Base-by-base conservation (phyloP, 2,113 vertebrate genomes). In the Perca fluviatilis region DNA sequence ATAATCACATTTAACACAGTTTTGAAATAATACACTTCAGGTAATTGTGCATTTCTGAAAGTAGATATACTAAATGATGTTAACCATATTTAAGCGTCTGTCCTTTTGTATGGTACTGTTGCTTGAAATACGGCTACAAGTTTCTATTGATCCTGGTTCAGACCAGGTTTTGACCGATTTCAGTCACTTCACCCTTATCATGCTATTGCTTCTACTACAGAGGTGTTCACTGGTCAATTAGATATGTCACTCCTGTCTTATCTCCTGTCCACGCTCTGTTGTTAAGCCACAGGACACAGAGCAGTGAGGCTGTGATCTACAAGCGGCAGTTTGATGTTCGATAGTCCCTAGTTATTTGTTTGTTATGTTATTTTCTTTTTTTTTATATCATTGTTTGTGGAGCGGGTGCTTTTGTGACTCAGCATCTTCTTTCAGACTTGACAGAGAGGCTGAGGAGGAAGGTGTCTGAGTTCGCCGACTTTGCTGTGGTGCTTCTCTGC, bases 271-370 rank as follows among this genome's bases (percentile, higher is more conserved):
- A 5, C 30, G 25, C 54, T 77, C 36, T 75, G n/a, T 74, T 67
- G 40, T 25, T 51, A 13, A 77, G 49, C 56, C 72, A 14, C 83
- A 72, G 10, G 50, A 64, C 66, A n/a, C 62, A 25, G 50, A 82
- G 62, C 74, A 57, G 60, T 19, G 56, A 30, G 58, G 12, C 71
- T 77, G 53, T 74, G 43, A 15, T 79, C 53, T 33, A 40, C 64
- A 47, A 40, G 63, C 12, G 65, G 15, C 64, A 56, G 16, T 56
- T 74, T 80, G 23, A 56, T n/a, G 51, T 63, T 50, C 47, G 16
- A 54, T 43, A 40, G 8, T 40, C 47, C 13, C 6, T 46, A 18
- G n/a, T 25, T 63, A 0, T 19, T 65, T 66, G 14, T 58, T 57
- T 30, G 30, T 30, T 68, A 0, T 15, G 46, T 61, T 66, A 1